These are phyloP conservation scores for Amazona finschi DNA, from an alignment of 2,797 vertebrate species.

Conservation along the genomic window DNA sequence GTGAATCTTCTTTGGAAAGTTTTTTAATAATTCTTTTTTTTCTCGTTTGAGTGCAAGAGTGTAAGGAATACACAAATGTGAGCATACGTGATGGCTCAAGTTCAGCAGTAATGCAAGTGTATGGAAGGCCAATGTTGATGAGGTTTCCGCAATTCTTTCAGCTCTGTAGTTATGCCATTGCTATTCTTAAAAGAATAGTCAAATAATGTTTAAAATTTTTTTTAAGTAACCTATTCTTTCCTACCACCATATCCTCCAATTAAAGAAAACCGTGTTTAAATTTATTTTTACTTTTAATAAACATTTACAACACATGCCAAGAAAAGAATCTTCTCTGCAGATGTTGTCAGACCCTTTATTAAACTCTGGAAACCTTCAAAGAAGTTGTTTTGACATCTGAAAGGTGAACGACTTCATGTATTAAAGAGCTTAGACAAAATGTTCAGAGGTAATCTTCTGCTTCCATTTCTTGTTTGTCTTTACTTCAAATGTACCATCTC, in stretches of 20 bases:
- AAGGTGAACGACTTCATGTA: background rate
- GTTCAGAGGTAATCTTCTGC: background rate
- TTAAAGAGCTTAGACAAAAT: background rate
- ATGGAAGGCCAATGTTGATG: background rate
- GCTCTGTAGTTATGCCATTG: background rate
- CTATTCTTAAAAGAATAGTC: background rate
- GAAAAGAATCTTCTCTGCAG: background rate
- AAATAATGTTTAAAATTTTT: background rate
- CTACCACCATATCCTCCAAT: background rate
- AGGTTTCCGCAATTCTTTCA: background rate
- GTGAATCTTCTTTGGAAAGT: background rate
- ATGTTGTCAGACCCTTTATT: background rate
- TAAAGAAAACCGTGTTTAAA: background rate
- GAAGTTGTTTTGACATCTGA: background rate
- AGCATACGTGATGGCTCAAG: background rate
- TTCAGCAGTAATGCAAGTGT: background rate
- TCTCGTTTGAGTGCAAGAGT: background rate
- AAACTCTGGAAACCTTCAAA: background rate
- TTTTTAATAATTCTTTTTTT: background rate
- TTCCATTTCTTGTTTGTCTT: background rate
- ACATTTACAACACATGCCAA: background rate
- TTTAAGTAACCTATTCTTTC: background rate
- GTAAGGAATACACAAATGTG: background rate
- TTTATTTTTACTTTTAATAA: background rate
- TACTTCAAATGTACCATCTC: background rate